Evolutionary conservation across 2,113 vertebrate genomes (phyloP).

Genomic region (Pterocles orientalis): DNA sequence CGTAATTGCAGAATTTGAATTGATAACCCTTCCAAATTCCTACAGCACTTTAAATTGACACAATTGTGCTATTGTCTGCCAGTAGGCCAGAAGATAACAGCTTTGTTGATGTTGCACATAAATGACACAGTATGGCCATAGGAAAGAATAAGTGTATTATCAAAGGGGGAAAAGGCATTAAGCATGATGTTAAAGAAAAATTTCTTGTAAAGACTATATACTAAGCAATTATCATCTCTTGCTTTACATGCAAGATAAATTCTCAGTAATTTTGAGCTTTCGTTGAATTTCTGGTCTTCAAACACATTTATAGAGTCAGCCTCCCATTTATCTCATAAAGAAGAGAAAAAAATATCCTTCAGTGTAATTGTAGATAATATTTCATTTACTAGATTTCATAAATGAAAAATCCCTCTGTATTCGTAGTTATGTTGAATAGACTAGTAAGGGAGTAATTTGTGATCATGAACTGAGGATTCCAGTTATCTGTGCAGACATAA

Average conservation of each 20-base stretch:
- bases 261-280: neutral
- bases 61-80: neutral
- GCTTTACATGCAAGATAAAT: neutral
- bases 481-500: neutral
- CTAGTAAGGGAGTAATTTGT: neutral
- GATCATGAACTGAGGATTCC: neutral
- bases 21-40: too few species aligned
- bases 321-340: neutral
- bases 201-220: neutral
- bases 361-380: neutral
- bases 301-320: neutral
- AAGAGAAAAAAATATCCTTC: neutral
- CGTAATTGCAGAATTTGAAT: too few species aligned
- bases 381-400: neutral
- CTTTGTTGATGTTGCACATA: neutral
- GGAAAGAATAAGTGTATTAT: neutral
- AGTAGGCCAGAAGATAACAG: neutral
- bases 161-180: neutral
- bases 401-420: neutral
- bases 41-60: neutral
- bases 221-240: neutral
- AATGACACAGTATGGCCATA: fast-evolving
- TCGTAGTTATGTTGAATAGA: neutral
- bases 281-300: neutral
- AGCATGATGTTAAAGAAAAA: neutral